Conservation (phyloP, 2,888 invertebrate species). For the Phortica okadai region DNA sequence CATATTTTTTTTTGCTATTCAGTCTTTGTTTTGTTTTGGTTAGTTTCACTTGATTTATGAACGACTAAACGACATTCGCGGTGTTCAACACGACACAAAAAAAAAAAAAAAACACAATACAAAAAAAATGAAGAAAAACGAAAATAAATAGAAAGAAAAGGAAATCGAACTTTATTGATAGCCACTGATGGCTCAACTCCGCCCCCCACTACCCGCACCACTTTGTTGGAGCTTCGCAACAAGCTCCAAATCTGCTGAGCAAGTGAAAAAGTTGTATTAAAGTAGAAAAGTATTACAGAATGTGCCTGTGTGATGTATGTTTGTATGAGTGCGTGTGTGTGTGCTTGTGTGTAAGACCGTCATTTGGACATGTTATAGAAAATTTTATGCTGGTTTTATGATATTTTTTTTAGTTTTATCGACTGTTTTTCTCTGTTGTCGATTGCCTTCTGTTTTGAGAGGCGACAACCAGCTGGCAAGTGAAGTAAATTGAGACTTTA, state of each 20-base stretch:
- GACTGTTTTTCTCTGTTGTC: neutral
- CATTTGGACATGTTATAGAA: neutral
- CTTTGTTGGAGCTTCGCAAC: neutral
- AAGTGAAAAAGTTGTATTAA: neutral
- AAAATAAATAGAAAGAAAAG: conserved; percentile 1
- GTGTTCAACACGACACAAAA: neutral
- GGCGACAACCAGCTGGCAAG: too few relatives aligned
- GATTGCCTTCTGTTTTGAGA: too few relatives aligned
- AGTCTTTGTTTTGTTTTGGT: neutral
- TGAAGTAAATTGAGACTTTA: too few relatives aligned
- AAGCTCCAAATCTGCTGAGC: neutral
- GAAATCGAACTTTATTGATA: conserved; percentile 21
- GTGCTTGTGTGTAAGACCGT: too few relatives aligned
- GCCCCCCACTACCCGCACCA: too few relatives aligned
- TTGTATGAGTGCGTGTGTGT: too few relatives aligned
- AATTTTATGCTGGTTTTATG: conserved; percentile 7
- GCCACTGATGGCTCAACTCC: neutral
- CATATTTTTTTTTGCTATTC: neutral
- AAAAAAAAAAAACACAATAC: neutral
- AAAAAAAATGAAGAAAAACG: neutral
- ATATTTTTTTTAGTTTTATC: neutral
- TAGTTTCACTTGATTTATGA: conserved; percentile 23
- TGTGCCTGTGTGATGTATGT: too few relatives aligned
- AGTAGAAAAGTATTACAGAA: too few relatives aligned
- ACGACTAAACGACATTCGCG: neutral